Evolutionary conservation across 2,888 invertebrate species (phyloP).

Genomic region (Torymus auratus): DNA sequence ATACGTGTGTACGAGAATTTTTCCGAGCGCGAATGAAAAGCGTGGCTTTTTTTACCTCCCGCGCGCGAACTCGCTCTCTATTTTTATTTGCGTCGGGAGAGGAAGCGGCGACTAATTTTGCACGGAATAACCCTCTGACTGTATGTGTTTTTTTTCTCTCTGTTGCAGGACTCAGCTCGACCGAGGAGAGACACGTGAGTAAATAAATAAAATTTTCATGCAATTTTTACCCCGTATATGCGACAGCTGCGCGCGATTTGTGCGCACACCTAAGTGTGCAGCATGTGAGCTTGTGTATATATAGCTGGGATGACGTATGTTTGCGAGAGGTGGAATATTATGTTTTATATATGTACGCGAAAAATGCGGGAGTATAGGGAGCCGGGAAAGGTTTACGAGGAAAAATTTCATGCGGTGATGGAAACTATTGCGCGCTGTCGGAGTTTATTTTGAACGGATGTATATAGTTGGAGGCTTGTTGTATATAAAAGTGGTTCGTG

Average conservation of each 20-base stretch:
- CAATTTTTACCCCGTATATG: slow-evolving; percentile 17
- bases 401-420: neutral
- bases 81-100: neutral
- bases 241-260: slow-evolving; percentile 2
- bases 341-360: neutral
- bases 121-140: slow-evolving; percentile 37
- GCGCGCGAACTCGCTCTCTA: neutral
- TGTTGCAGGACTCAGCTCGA: slow-evolving; percentile 81
- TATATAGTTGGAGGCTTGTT: no score
- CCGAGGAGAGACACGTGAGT: slow-evolving; percentile 83
- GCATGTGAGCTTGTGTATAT: neutral
- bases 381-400: neutral
- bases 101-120: slow-evolving; percentile 36
- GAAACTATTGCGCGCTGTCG: no score
- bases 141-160: slow-evolving; percentile 61
- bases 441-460: no score
- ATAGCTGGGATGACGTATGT: slow-evolving; percentile 9
- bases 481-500: no score
- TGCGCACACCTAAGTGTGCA: neutral
- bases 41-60: slow-evolving; percentile 13
- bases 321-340: neutral
- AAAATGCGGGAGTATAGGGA: no score
- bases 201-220: slow-evolving; percentile 57
- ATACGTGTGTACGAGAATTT: slow-evolving; percentile 31
- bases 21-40: slow-evolving; percentile 46